Evolutionary conservation across 1,140 invertebrate species (phyloP), one percentile per base, ranked within the genome.

Genomic region (Drosophila truncata): DNA sequence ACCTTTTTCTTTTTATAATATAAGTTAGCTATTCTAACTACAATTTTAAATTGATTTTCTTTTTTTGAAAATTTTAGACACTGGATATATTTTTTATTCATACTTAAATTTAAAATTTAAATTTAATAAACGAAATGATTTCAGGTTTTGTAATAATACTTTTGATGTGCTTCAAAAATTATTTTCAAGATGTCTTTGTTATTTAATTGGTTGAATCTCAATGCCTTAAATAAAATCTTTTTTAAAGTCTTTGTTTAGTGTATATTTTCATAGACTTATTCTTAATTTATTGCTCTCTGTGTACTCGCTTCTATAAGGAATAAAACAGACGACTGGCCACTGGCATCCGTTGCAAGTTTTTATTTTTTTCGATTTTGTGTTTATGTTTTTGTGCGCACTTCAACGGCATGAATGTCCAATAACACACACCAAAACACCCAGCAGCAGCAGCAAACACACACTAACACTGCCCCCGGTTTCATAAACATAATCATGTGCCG

Each of bases 311-410:
- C 47, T 35, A 44, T 63, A 42, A 67, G 31, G 25, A 39, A 59
- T 18, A 79, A 52, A 35, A 37, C 62, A 42, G 46, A 35, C 60
- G 50, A 35, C 60, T 55, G 82, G 55, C 64, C 82, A 77, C 58
- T 79, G 49, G 69, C 59, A 82, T 79, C 71, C 72, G 62, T 60
- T 78, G 80, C 63, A 81, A 90, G 74, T 70, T 90, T 85, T 90
- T 81, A 80, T 81, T 85, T 79, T 80, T 84, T 82, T 85, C 81
- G 80, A 88, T 90, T 90, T 81, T 78, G 62, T 88, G 81, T 84
- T 90, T 88, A 88, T 87, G 80, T 88, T 87, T 87, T 83, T 78
- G 63, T 87, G 77, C 80, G 83, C 84, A 87, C 77, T 88, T 80
- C 61, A 77, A 87, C 71, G 72, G 66, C 67, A 70, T 71, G 76